Conservation (phyloP, 2,797 vertebrate species). For the Neoniphon sammara region DNA sequence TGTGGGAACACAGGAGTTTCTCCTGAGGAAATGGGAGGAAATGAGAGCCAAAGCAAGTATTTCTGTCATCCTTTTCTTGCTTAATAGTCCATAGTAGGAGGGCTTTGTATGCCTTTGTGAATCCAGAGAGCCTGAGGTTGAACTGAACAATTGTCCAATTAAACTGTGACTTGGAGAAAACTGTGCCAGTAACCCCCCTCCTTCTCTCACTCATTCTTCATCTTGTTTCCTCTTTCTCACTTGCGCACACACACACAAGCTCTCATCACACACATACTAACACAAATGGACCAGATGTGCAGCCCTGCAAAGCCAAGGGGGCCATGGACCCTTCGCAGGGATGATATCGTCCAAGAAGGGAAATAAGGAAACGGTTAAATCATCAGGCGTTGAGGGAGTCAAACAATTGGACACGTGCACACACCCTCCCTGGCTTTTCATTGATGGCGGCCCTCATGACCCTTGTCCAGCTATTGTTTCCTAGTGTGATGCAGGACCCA, state of each 20-base stretch:
- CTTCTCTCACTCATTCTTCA: slow-evolving; percentile 34
- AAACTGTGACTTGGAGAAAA: slow-evolving; percentile 67
- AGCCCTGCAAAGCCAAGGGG: slow-evolving; percentile 39
- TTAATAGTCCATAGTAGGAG: slow-evolving; percentile 50
- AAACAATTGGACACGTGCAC: slow-evolving; percentile 38
- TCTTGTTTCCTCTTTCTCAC: slow-evolving; percentile 21
- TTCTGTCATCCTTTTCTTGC: slow-evolving; percentile 55
- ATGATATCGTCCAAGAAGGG: slow-evolving; percentile 52
- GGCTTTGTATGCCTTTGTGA: slow-evolving; percentile 56
- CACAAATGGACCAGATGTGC: slow-evolving; percentile 69
- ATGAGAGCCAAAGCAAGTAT: slow-evolving; percentile 29
- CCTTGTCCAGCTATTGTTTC: slow-evolving; percentile 56
- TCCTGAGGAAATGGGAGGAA: slow-evolving; percentile 22
- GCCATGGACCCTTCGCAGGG: slow-evolving; percentile 51
- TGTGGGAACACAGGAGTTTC: slow-evolving; percentile 30
- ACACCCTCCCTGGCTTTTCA: slow-evolving; percentile 26
- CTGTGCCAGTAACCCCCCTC: slow-evolving; percentile 44
- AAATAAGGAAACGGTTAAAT: slow-evolving; percentile 61
- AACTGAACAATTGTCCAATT: slow-evolving; percentile 72
- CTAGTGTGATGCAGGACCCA: slow-evolving; percentile 33
- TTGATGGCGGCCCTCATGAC: slow-evolving; percentile 26
- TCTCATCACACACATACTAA: slow-evolving; percentile 24
- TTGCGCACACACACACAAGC: slow-evolving; percentile 14
- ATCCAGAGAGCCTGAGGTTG: slow-evolving; percentile 55
- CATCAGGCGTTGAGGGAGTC: slow-evolving; percentile 45